phyloP scores from a whole-genome alignment of 2,113 vertebrate genomes.

The Heloderma charlesbogerti region DNA sequence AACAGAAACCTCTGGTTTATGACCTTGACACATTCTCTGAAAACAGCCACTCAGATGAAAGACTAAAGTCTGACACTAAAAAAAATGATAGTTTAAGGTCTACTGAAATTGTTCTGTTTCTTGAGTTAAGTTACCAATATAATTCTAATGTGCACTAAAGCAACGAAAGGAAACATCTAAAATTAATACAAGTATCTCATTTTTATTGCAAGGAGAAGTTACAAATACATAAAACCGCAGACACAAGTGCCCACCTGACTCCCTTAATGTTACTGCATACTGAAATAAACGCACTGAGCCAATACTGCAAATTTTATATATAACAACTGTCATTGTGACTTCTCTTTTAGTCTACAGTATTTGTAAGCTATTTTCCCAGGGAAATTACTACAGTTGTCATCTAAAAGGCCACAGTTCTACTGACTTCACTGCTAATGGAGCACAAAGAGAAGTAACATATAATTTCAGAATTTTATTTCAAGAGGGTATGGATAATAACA shows the following conservation, averaged over 20 bases:
- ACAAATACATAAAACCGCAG: not conserved
- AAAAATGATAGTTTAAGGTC: not conserved
- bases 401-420: constrained; percentile 29
- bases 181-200: constrained; percentile 3
- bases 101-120: not conserved
- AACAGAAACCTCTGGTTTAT: not conserved
- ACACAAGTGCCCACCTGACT: not conserved
- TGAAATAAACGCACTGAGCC: constrained; percentile 24
- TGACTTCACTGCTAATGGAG: constrained; percentile 50
- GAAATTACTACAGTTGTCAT: constrained; percentile 44
- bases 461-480: constrained; percentile 42
- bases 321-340: not conserved
- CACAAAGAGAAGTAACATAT: constrained; percentile 49
- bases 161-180: accelerated
- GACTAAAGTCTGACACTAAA: not conserved
- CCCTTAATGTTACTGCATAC: not conserved
- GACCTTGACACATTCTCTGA: not conserved
- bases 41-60: not conserved
- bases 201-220: not conserved
- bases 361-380: constrained; percentile 27
- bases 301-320: constrained; percentile 23
- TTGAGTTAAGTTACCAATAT: not conserved
- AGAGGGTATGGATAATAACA: constrained; percentile 12
- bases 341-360: not conserved
- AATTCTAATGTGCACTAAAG: constrained; percentile 13